Evolutionary conservation across 1,140 invertebrate species (phyloP), one percentile per base, ranked within the genome.

Genomic region (Hycleus cichorii): DNA sequence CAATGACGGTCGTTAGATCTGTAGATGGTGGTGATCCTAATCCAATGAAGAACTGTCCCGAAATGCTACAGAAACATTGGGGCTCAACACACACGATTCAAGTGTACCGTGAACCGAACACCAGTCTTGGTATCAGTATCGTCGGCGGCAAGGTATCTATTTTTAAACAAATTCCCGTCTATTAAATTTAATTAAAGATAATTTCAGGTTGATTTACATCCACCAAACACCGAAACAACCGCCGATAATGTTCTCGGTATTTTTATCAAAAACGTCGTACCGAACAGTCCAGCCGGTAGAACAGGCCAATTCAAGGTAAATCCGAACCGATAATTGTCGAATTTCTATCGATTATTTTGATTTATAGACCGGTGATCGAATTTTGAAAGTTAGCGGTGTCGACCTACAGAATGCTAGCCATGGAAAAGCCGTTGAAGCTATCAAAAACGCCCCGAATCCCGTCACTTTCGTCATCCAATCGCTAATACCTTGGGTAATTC

Each of bases 241-340:
- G 27, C 73, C 7, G 72, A 75, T 53, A 70, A 73, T 6, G 78
- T 97, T 58, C 88, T 93, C 47, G 96, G 96, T 10, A 98, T 98
- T 68, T 98, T 98, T 74, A 95, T 99, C 64, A 98, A 98, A 76
- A 94, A 96, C 74, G 95, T 99, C 6, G 80, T 97, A 38, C 84
- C 90, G 3, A 86, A 94, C 60, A 97, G 93, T 80, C 95, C 95
- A n/a, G 96, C 95, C 4, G 93, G 93, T 40, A 81, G 83, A 66
- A 88, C 89, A 67, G 92, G 90, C 27, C 84, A 89, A 63, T 77
- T 98, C 25, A 93, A 95, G 80, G 89, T 91, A 76, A 72, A 49
- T 56, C 47, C 18, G 18, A 18, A 18, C 18, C 18, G 18, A 18
- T 18, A 18, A 18, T 18, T 18, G 18, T 18, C 18, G 18, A 18